phyloP scores from a whole-genome alignment of 2,797 vertebrate genomes.

The Euthynnus affinis region DNA sequence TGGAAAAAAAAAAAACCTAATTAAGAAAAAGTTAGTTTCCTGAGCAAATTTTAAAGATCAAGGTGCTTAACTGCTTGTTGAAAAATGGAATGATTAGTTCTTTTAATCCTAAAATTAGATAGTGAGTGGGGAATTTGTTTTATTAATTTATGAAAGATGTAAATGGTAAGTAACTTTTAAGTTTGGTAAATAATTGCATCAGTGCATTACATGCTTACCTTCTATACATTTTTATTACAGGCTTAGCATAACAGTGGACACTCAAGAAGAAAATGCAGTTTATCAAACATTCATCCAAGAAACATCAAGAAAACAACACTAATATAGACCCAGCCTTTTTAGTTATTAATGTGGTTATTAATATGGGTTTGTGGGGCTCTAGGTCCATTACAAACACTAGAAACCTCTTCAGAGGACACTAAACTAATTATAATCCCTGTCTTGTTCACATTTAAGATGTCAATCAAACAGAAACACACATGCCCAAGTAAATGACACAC shows the following conservation, averaged over 20 bases:
- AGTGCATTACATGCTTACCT: not conserved
- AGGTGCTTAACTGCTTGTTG: conserved; percentile 44
- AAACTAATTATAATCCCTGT: not conserved
- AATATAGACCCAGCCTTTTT: not conserved
- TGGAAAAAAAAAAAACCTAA: conserved; percentile 4
- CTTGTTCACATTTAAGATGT: conserved; percentile 6
- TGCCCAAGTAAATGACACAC: not conserved
- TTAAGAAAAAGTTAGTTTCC: conserved; percentile 28
- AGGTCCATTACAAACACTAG: not conserved
- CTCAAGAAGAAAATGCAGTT: not conserved
- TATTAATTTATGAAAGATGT: not conserved
- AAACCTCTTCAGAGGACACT: conserved; percentile 7
- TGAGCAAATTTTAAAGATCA: conserved; percentile 37
- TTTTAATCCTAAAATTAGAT: conserved; percentile 23
- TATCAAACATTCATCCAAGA: not conserved
- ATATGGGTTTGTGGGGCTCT: conserved; percentile 10
- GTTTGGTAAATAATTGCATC: conserved; percentile 18
- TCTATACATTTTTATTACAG: not conserved
- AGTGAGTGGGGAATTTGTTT: conserved; percentile 17
- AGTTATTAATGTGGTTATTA: not conserved
- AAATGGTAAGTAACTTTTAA: not conserved
- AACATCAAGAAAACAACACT: not conserved
- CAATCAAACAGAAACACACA: conserved; percentile 20
- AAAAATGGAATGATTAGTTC: conserved; percentile 9
- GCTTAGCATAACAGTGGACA: not conserved